phyloP scores from a whole-genome alignment of 2,888 invertebrate genomes.

The Galerucella calmariensis region DNA sequence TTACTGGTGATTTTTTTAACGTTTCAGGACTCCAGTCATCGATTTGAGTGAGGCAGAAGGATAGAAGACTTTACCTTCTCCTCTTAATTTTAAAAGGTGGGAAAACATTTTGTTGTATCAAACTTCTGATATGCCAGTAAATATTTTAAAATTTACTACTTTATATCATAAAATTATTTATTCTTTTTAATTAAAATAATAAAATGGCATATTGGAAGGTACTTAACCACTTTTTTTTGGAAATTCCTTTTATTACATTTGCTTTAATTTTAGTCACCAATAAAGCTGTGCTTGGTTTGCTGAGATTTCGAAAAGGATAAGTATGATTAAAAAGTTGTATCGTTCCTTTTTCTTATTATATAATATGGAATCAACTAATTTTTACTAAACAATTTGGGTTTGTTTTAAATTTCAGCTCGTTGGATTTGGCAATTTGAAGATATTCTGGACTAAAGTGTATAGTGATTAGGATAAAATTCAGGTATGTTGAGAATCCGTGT shows the following conservation, averaged over 20 bases:
- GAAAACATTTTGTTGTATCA: conserved; percentile 1
- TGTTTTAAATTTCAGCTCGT: conserved; percentile 30
- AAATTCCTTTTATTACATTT: conserved; percentile 9
- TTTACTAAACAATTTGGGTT: conserved; percentile 30
- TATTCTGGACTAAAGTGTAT: conserved; percentile 11
- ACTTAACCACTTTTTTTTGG: background rate
- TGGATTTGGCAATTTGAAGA: background rate
- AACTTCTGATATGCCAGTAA: conserved; percentile 19
- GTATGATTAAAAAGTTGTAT: conserved; percentile 25
- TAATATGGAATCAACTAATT: background rate
- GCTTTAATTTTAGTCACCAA: conserved; percentile 27
- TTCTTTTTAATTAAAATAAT: background rate
- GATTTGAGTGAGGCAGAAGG: conserved; percentile 22
- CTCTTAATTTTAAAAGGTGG: conserved; percentile 26
- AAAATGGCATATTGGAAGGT: conserved; percentile 19
- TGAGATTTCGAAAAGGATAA: conserved; percentile 10
- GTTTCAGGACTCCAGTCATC: conserved; percentile 19
- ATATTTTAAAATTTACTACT: background rate
- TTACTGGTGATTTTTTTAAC: conserved; percentile 32
- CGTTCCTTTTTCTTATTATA: conserved; percentile 20
- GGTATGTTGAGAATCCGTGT: conserved; percentile 39
- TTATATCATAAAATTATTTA: background rate
- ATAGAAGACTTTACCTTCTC: conserved; percentile 22
- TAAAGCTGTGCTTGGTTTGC: conserved; percentile 11
- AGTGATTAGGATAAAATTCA: conserved; percentile 24